phyloP scores from a whole-genome alignment of 1,140 invertebrate genomes.

The Drepana arcuata region DNA sequence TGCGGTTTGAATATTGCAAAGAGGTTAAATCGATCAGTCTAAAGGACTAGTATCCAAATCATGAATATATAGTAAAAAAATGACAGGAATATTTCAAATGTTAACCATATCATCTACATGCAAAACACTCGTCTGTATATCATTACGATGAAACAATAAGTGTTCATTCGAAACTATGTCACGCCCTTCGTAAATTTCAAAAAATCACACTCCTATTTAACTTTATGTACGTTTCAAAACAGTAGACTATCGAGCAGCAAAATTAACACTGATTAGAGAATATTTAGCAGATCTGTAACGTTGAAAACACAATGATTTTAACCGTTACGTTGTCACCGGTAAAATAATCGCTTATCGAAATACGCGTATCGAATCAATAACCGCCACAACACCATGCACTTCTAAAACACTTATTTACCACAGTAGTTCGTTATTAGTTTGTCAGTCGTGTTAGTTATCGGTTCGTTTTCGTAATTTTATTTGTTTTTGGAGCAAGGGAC shows the following conservation, averaged over 20 bases:
- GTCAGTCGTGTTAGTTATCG: slow-evolving; percentile 31
- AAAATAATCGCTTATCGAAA: slow-evolving; percentile 21
- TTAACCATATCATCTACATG: too few relatives aligned
- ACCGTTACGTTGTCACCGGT: slow-evolving; percentile 41
- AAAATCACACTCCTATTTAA: too few relatives aligned
- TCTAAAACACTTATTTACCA: not conserved
- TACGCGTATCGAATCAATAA: slow-evolving; percentile 43
- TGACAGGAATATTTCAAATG: too few relatives aligned
- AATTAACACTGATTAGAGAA: not conserved
- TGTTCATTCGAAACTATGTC: too few relatives aligned
- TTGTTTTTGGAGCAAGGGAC: slow-evolving; percentile 28
- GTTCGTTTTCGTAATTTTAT: slow-evolving; percentile 30
- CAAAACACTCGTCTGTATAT: too few relatives aligned
- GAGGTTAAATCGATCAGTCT: too few relatives aligned
- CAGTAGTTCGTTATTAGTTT: slow-evolving; percentile 19
- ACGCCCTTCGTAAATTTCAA: too few relatives aligned
- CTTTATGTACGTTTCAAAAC: too few relatives aligned
- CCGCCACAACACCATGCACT: slow-evolving; percentile 25
- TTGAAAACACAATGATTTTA: slow-evolving; percentile 14
- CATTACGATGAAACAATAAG: too few relatives aligned
- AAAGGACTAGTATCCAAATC: too few relatives aligned
- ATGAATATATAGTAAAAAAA: too few relatives aligned
- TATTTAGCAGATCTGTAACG: not conserved
- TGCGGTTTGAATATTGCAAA: too few relatives aligned
- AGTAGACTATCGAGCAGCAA: not conserved